Evolutionary conservation across 35 echinoderm and acorn worm species (phyloP).

Genomic region (Anneissia japonica): DNA sequence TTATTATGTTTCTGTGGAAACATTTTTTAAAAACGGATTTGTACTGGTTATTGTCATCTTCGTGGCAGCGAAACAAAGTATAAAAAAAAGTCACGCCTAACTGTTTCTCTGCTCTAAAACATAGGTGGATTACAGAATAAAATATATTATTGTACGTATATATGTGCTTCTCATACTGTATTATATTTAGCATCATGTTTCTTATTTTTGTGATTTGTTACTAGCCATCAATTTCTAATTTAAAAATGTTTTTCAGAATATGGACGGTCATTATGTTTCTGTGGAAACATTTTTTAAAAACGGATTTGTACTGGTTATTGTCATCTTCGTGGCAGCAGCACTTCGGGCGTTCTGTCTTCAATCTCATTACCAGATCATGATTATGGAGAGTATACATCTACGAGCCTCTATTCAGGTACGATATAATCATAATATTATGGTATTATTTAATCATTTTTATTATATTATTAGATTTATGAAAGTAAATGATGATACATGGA

Average conservation of each 20-base stretch:
- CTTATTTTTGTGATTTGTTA: too few species aligned
- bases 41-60: constrained; percentile 45
- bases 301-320: constrained; percentile 42
- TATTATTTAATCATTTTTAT: background rate
- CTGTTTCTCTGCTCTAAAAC: too few species aligned
- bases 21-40: constrained; percentile 50
- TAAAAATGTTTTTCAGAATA: background rate
- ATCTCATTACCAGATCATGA: constrained; percentile 50
- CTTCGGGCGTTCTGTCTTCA: constrained; percentile 28
- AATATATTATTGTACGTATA: too few species aligned
- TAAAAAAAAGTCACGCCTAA: too few species aligned
- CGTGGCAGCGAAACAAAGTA: too few species aligned
- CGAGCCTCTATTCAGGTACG: constrained; percentile 71
- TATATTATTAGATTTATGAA: too few species aligned
- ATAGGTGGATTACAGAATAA: too few species aligned
- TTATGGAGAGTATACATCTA: constrained; percentile 58
- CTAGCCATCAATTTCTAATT: too few species aligned
- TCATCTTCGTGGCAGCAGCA: constrained; percentile 20
- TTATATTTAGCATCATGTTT: too few species aligned
- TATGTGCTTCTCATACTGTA: too few species aligned
- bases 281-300: constrained; percentile 36
- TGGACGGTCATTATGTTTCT: background rate
- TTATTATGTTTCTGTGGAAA: background rate
- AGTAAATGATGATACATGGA: too few species aligned
- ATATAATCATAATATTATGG: background rate